Evolutionary conservation across 2,113 vertebrate species (phyloP).

Genomic region (Steatornis caripensis): DNA sequence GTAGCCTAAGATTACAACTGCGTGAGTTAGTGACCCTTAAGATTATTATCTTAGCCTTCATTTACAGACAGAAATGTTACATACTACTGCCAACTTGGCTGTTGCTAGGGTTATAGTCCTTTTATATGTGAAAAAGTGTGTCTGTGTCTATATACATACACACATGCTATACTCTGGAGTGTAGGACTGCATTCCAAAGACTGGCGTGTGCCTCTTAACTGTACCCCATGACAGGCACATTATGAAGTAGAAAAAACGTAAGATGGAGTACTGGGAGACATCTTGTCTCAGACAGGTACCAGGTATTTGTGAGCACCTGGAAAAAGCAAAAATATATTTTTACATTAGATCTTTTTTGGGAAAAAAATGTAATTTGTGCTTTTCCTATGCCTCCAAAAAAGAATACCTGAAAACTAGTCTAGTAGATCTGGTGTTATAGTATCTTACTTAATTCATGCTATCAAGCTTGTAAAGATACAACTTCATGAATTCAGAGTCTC

Average conservation of each 20-base stretch:
- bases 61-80: neutral
- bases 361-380: neutral
- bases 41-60: neutral
- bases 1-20: neutral
- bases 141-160: neutral
- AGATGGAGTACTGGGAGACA: neutral
- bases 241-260: neutral
- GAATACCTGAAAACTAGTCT: neutral
- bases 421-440: neutral
- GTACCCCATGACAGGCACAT: rapidly evolving
- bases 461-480: neutral
- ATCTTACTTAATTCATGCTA: neutral
- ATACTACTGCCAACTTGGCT: neutral
- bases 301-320: neutral
- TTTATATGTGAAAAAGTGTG: neutral
- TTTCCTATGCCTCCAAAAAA: neutral
- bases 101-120: neutral
- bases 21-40: neutral
- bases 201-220: neutral
- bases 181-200: neutral
- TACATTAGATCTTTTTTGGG: neutral
- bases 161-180: rapidly evolving
- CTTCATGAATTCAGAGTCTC: neutral
- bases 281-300: neutral
- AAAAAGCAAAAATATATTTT: neutral